Base-by-base conservation (phyloP, 2,888 invertebrate species). In the Lasioglossum pauxillum region DNA sequence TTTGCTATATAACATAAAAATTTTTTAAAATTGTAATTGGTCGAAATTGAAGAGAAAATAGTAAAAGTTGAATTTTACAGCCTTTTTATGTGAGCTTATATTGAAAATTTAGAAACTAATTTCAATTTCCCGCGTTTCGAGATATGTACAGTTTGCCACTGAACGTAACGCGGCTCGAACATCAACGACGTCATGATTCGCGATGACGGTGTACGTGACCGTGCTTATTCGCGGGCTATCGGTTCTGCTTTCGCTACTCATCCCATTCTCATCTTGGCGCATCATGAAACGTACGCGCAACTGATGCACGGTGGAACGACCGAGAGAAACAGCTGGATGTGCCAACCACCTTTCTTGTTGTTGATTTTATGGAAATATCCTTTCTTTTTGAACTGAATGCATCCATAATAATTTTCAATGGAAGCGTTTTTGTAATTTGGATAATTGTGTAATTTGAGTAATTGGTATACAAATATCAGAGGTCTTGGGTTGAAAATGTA, bases 121-220 rank as follows among this genome's bases (percentile, higher is more conserved):
- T 31, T 35, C 4, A 67, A 19, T 35, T 64, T 16, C 16, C 27
- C 31, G 16, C 23, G 35, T 38, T 69, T 23, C 23, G 19, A 69
- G 23, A 69, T 69, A 44, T 44, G 12, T 44, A 12, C 23, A 69
- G 23, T 69, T 35, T 16, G 10, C 8, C 67, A 10, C 35, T 10
- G 35, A 35, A 38, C 35, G 67, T 23, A 10, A 10, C 23, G 67
- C 35, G 35, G 19, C 35, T 69, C 23, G 67, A 23, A 69, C 67
- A 23, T 35, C 44, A 12, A 38, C 72, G 72, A 44, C 72, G 72
- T 38, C 41, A n/a, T 16, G 72, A 38, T 53, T 53, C 53, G 41
- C 53, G 67, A 80, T 86, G 84, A 84, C 81, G 78, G 16, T 78
- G 84, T 84, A 71, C 86, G 86, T 86, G 86, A 84, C 84, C 46